Conservation (phyloP, 2,888 invertebrate genomes). For the Meandrusa payeni region DNA sequence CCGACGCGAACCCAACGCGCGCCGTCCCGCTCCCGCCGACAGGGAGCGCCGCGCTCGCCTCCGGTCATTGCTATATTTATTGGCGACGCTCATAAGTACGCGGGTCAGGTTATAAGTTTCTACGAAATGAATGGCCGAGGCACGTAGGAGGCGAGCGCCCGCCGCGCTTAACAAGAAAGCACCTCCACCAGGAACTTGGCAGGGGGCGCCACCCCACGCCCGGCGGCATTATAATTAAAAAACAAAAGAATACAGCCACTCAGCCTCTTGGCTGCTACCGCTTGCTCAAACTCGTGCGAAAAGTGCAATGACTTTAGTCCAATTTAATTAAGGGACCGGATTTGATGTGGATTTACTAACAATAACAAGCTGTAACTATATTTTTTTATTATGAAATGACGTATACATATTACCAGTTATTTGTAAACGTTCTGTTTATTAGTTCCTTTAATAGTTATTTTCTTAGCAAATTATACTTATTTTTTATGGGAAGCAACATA, state of each 20-base stretch:
- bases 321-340: neutral
- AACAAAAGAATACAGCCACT: conserved; percentile 80
- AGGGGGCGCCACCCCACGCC: conserved; percentile 54
- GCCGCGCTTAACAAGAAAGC: conserved; percentile 70
- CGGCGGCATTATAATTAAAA: conserved; percentile 77
- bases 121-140: conserved; percentile 77
- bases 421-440: no score
- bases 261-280: conserved; percentile 65
- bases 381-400: no score
- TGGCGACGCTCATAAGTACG: conserved; percentile 81
- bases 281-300: conserved; percentile 64
- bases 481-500: no score
- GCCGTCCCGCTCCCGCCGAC: conserved; percentile 60
- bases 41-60: conserved; percentile 59
- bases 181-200: conserved; percentile 70
- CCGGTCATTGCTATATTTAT: conserved; percentile 80
- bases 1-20: conserved; percentile 54
- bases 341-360: neutral
- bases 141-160: conserved; percentile 75
- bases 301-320: conserved; percentile 63
- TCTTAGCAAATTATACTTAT: no score
- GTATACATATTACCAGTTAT: no score
- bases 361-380: no score
- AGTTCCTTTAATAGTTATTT: no score
- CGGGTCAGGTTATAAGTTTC: conserved; percentile 81